Base-by-base conservation (phyloP, 2,888 invertebrate genomes). In the Leuctra nigra region DNA sequence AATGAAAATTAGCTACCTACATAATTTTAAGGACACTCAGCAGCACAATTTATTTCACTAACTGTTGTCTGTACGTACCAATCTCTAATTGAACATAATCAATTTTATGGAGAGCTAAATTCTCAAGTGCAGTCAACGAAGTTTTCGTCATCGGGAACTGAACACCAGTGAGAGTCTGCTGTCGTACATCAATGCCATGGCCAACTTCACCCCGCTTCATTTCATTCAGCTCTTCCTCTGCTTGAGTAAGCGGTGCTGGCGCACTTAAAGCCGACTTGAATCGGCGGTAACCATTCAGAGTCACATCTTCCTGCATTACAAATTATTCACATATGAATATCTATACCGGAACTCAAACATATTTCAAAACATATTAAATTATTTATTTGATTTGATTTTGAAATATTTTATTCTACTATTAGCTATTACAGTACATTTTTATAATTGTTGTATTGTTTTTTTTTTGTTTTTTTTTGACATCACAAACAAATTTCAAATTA, bases 21-120 rank as follows among this genome's bases (percentile, higher is more conserved):
- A n/a, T n/a, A n/a, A n/a, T n/a, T n/a, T n/a, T n/a, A n/a, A n/a
- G n/a, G n/a, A n/a, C n/a, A n/a, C n/a, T n/a, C n/a, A n/a, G n/a
- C n/a, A n/a, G n/a, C n/a, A n/a, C n/a, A n/a, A n/a, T n/a, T n/a
- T n/a, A n/a, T n/a, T n/a, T n/a, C n/a, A n/a, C n/a, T n/a, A n/a
- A n/a, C n/a, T n/a, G n/a, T n/a, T 4, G 14, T 13, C 44, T 23
- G 24, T 54, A 65, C 74, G 70, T 72, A 90, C 90, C 82, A 77
- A 91, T 88, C 72, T 80, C 83, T 69, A 91, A 82, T 68, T 97
- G 97, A 63, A 98, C 80, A 74, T 98, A 99, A 69, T 92, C 87
- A 66, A 90, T 81, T 62, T 82, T 76, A 60, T 88, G 87, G 60
- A 78, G 77, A 61, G 81, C 78, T 72, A 96, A 79, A 68, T 87